Conservation (phyloP, 2,113 vertebrate species). For the Odocoileus virginianus region DNA sequence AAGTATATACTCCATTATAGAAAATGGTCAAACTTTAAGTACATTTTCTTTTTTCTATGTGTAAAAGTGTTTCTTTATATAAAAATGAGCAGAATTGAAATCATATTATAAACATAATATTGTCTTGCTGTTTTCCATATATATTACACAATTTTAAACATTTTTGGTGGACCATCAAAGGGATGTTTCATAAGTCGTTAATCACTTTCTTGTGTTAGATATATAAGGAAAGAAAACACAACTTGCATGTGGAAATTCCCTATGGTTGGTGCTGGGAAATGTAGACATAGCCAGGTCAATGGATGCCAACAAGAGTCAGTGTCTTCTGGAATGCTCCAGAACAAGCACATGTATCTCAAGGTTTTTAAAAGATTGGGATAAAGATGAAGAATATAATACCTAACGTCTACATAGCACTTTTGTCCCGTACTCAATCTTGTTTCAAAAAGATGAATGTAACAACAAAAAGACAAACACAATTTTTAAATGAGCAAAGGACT, state of each 20-base stretch:
- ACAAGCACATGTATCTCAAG: not conserved
- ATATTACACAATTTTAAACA: not conserved
- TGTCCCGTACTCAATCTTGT: not conserved
- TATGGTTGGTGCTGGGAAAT: not conserved
- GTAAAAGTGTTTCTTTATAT: not conserved
- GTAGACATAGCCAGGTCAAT: not conserved
- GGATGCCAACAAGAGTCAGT: not conserved
- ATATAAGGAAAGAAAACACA: not conserved
- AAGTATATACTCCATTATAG: not conserved
- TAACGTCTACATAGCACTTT: not conserved
- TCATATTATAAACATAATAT: not conserved
- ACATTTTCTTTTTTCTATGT: conserved; percentile 5
- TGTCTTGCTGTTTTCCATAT: not conserved
- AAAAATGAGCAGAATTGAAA: not conserved
- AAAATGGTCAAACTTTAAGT: not conserved
- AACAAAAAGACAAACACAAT: not conserved
- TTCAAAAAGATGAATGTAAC: not conserved
- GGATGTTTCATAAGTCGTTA: not conserved
- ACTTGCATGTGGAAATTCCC: not conserved
- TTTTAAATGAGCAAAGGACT: not conserved
- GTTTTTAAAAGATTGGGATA: not conserved
- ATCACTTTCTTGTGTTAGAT: not conserved
- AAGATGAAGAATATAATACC: not conserved
- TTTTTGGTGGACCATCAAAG: not conserved
- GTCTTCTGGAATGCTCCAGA: not conserved